A percentile compares a stretch with the other conserved stretches of the same genome.
phyloP scores from a whole-genome alignment of 2,797 vertebrate species.

The Sebastes alutus region DNA sequence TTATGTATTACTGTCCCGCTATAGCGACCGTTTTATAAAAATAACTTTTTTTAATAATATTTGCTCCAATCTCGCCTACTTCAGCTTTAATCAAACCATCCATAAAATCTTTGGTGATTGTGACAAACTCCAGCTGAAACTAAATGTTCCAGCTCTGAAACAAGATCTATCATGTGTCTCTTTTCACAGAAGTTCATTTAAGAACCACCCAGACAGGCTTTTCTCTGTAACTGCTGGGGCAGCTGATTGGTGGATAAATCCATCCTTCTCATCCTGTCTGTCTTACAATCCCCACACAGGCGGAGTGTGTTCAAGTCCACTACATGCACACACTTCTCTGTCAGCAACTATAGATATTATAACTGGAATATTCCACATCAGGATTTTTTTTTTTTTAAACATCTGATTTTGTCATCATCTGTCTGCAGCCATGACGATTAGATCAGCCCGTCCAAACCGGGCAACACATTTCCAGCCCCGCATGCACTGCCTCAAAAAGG shows the following conservation, averaged over 20 bases:
- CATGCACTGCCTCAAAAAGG: constrained; percentile 93
- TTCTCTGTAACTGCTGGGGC: not conserved
- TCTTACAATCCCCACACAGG: constrained; percentile 17
- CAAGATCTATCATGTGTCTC: not conserved
- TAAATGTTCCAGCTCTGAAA: not conserved
- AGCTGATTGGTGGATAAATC: constrained; percentile 79
- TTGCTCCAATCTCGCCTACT: no score
- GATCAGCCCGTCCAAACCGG: constrained; percentile 85
- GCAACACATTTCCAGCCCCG: constrained; percentile 87
- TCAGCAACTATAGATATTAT: not conserved
- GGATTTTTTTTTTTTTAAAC: not conserved
- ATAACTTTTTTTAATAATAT: no score
- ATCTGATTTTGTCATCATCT: constrained; percentile 1
- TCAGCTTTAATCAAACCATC: not conserved
- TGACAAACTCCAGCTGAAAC: not conserved
- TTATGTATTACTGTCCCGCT: no score
- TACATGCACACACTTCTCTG: not conserved
- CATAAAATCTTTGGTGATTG: not conserved
- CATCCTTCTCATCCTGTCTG: constrained; percentile 9
- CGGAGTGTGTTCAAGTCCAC: not conserved
- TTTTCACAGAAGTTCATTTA: not conserved
- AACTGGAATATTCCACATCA: not conserved
- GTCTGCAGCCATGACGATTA: constrained; percentile 86
- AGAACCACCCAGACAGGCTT: constrained; percentile 3
- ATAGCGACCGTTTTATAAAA: no score